Base-by-base conservation (phyloP, 2,888 invertebrate species). In the Argynnis bischoffii region DNA sequence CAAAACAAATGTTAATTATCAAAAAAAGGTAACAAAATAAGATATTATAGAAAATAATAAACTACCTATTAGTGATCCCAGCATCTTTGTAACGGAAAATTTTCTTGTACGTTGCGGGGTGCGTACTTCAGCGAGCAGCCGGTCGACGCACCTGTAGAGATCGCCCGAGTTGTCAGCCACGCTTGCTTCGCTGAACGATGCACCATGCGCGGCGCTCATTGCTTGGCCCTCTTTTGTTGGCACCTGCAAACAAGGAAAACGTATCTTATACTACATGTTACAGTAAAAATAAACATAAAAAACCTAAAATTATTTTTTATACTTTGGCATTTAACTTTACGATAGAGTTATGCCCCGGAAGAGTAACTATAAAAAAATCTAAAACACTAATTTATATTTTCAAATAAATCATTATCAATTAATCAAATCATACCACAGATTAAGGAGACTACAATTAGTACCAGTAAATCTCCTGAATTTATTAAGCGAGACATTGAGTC, bases 71-170 rank as follows among this genome's bases (percentile, higher is more conserved):
- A 96, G 86, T 11, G 95, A 95, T 67, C 96, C 96, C 71, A 96
- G 94, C 96, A 96, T 96, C 87, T 96, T 96, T 46, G 95, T 95
- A 53, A 96, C 96, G 67, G 96, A 96, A 87, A 96, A 96, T 84
- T 96, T 96, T 75, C 96, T 90, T 74, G 95, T 94, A 77, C 95
- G 94, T 77, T 94, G 93, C 48, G 94, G 92, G 21, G 92, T 93
- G 70, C 95, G 94, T 69, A 95, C 95, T 80, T 96, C 96, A 70
- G 94, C 94, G 46, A 96, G 90, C 35, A 96, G 87, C 56, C 94
- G 89, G 81, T 96, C 96, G 78, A 97, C 95, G 67, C 96, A 95
- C 59, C 95, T 94, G 86, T 96, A 96, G 56, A 96, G 94, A 76
- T 95, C 95, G 16, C 95, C 94, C 31, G 95, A 95, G 86, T 96